Evolutionary conservation across 2,888 invertebrate species (phyloP).

Genomic region (Gonocerus acuteangulatus): DNA sequence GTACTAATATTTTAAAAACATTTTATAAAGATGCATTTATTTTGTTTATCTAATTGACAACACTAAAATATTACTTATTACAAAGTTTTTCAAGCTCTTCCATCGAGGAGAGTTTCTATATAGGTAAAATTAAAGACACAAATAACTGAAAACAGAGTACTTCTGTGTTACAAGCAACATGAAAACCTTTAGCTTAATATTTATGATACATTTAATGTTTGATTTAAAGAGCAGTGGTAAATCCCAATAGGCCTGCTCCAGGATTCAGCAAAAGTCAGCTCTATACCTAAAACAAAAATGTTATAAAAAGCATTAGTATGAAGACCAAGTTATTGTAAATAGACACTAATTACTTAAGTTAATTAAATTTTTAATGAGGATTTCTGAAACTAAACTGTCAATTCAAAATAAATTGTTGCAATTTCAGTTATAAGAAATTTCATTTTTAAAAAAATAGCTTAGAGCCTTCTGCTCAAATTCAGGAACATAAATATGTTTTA

Average conservation of each 20-base stretch:
- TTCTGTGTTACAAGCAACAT: not conserved
- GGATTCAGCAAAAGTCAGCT: conserved; percentile 4
- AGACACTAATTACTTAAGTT: too few species aligned
- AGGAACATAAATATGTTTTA: too few species aligned
- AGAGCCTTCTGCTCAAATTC: too few species aligned
- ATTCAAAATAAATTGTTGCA: too few species aligned
- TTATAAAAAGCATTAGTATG: not conserved
- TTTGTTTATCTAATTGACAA: not conserved
- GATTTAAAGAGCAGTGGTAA: conserved; percentile 24
- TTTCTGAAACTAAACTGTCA: too few species aligned
- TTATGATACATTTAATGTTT: conserved; percentile 1
- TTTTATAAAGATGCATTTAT: not conserved
- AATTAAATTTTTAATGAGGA: too few species aligned
- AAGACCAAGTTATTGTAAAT: too few species aligned
- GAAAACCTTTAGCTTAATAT: not conserved
- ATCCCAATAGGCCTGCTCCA: conserved; percentile 21
- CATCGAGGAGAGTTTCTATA: too few species aligned
- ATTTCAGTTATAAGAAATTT: too few species aligned
- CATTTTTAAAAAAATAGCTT: too few species aligned
- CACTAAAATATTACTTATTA: not conserved
- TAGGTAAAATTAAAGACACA: not conserved
- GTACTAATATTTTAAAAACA: too few species aligned
- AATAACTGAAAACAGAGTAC: not conserved
- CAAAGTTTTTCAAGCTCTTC: not conserved
- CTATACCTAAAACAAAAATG: conserved; percentile 14